Conservation (phyloP, 2,113 vertebrate species). For the Fukomys damarensis region DNA sequence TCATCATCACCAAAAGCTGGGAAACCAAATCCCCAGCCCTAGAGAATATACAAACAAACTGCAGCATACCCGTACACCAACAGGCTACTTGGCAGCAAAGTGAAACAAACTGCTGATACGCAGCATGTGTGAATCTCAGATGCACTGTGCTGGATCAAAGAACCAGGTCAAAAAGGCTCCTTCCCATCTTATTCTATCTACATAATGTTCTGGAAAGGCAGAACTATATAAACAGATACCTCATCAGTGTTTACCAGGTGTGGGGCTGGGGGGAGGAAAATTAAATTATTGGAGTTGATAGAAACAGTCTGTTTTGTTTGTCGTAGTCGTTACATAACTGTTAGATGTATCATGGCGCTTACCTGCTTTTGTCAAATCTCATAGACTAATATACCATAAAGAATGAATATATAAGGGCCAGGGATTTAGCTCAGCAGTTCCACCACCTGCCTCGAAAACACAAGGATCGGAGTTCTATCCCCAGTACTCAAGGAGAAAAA, state of each 20-base stretch:
- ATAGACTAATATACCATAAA: conserved; percentile 13
- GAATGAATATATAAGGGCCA: conserved; percentile 13
- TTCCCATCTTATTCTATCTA: conserved; percentile 20
- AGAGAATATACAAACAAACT: not conserved
- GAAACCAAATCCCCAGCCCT: not conserved
- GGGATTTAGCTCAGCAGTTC: no score
- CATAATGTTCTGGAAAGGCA: conserved; percentile 24
- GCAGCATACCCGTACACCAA: not conserved
- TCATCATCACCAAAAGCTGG: not conserved
- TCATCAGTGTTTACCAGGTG: not conserved
- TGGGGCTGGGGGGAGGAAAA: not conserved
- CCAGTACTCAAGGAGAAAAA: no score
- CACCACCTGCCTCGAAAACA: no score
- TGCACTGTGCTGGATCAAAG: not conserved
- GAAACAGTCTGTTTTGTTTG: conserved; percentile 31
- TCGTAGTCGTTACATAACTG: not conserved
- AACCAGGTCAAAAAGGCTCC: not conserved
- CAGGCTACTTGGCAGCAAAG: conserved; percentile 35
- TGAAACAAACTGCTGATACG: not conserved
- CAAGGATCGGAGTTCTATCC: no score
- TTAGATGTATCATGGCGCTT: not conserved
- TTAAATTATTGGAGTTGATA: not conserved
- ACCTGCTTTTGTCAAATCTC: conserved; percentile 15
- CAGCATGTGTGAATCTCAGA: not conserved
- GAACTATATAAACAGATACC: conserved; percentile 46